Conservation (phyloP, 2,797 vertebrate genomes). For the Rhinichthys osculus region DNA sequence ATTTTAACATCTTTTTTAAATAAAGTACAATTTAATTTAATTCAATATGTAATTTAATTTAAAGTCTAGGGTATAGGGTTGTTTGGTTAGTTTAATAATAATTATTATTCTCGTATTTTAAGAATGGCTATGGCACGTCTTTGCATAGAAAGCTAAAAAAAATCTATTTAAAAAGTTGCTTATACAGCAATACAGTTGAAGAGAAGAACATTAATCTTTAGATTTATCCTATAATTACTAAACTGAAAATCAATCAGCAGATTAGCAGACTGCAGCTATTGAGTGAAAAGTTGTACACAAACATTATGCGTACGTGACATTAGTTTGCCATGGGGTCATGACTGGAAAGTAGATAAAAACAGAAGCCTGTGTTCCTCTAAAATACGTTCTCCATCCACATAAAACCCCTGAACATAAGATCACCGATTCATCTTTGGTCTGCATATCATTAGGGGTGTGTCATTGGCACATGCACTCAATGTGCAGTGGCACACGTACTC, state of each 20-base stretch:
- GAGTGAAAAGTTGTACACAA: conserved; percentile 18
- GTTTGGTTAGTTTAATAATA: background rate
- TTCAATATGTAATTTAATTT: background rate
- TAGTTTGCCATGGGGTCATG: conserved; percentile 16
- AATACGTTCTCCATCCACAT: background rate
- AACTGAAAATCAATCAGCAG: conserved; percentile 15
- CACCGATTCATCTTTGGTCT: background rate
- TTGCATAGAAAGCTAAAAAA: background rate
- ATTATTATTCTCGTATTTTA: background rate
- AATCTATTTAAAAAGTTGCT: background rate
- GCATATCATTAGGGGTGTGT: background rate
- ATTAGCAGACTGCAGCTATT: background rate
- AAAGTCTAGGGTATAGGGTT: background rate
- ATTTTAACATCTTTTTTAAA: background rate
- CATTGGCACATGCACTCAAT: background rate
- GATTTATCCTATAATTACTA: background rate
- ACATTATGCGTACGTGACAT: conserved; percentile 25
- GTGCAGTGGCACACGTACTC: background rate
- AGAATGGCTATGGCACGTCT: background rate
- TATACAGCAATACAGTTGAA: background rate
- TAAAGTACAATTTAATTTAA: background rate
- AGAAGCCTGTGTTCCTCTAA: background rate
- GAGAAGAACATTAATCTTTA: background rate
- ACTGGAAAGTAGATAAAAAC: background rate
- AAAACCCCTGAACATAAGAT: background rate